Evolutionary conservation across 2,888 invertebrate species (phyloP).

Genomic region (Mythimna vitellina): DNA sequence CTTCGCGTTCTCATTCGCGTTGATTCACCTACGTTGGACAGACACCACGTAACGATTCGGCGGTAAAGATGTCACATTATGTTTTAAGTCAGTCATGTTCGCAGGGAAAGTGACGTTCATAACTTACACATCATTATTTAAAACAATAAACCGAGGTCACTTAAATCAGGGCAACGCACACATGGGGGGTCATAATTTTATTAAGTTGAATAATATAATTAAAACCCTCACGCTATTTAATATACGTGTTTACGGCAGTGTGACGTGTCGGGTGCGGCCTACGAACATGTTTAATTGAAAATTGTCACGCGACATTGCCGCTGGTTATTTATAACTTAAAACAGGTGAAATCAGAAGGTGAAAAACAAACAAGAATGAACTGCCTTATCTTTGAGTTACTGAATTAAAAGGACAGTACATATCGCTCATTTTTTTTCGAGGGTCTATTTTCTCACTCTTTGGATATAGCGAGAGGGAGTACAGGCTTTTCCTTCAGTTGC

Average conservation of each 20-base stretch:
- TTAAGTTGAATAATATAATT: conserved; percentile 67
- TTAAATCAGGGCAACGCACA: conserved; percentile 60
- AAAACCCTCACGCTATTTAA: conserved; percentile 68
- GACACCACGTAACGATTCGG: no score
- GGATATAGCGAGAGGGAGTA: no score
- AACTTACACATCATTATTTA: conserved; percentile 25
- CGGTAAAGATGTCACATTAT: not conserved
- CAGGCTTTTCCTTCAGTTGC: no score
- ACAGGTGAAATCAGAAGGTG: conserved; percentile 38
- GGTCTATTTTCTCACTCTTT: no score
- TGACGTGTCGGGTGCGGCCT: conserved; percentile 68
- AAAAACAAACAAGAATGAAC: not conserved
- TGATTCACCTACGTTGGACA: no score
- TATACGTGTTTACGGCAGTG: conserved; percentile 68
- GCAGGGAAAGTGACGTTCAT: not conserved
- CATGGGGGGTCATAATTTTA: conserved; percentile 62
- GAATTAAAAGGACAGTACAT: no score
- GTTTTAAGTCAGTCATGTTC: not conserved
- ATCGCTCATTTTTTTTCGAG: no score
- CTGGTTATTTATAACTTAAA: conserved; percentile 49
- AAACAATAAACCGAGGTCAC: conserved; percentile 49
- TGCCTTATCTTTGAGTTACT: not conserved
- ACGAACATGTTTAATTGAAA: conserved; percentile 73
- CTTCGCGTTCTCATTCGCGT: no score
- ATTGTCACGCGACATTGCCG: conserved; percentile 71